phyloP scores from a whole-genome alignment of 2,888 invertebrate genomes.

The Euplagia quadripunctaria region DNA sequence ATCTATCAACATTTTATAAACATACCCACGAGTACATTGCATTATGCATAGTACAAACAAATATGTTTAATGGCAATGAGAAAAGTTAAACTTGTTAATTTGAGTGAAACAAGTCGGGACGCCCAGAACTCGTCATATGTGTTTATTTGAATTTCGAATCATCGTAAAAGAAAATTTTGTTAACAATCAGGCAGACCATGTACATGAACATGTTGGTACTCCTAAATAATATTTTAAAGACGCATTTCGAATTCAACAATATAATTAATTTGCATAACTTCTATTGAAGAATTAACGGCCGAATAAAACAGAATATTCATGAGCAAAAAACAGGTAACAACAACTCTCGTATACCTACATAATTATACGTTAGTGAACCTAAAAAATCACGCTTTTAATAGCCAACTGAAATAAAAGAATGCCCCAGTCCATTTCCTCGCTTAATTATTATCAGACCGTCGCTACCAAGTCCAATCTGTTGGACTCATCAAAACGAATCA shows the following conservation, averaged over 20 bases:
- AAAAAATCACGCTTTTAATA: no score
- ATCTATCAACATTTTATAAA: not conserved
- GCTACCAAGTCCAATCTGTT: no score
- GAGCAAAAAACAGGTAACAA: no score
- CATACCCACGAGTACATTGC: not conserved
- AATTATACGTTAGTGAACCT: no score
- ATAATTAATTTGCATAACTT: not conserved
- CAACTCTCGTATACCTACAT: no score
- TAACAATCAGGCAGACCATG: not conserved
- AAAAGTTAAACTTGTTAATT: not conserved
- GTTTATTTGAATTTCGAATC: not conserved
- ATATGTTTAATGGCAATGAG: not conserved
- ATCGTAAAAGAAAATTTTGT: slow-evolving; percentile 1
- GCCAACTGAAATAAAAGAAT: no score
- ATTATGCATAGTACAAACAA: no score
- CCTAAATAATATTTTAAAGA: not conserved
- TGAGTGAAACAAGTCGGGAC: not conserved
- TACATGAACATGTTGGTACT: not conserved
- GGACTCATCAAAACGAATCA: no score
- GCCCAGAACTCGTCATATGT: not conserved
- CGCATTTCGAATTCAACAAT: not conserved
- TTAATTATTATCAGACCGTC: no score
- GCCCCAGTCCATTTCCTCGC: no score
- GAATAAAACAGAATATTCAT: no score
- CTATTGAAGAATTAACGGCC: no score